Evolutionary conservation across 2,113 vertebrate species (phyloP).

Genomic region (Callipepla squamata): DNA sequence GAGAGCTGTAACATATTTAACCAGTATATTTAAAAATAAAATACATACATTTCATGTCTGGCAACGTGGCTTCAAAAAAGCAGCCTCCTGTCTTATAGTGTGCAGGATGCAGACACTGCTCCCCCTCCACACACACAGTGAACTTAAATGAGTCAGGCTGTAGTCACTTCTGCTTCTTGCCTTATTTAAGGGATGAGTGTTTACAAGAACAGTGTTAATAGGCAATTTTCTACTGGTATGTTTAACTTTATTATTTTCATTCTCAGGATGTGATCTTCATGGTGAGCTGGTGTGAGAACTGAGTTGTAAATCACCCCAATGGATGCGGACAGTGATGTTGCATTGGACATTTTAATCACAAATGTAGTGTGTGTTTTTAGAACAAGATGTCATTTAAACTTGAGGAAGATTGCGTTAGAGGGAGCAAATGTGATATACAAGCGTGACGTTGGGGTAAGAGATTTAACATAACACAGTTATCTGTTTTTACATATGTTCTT

Average conservation of each 20-base stretch:
- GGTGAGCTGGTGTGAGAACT: conserved; percentile 75
- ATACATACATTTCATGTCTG: neutral
- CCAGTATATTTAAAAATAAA: neutral
- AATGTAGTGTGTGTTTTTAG: conserved; percentile 98
- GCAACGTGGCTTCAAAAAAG: neutral
- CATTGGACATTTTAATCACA: conserved; percentile 97
- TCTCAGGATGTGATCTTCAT: conserved; percentile 80
- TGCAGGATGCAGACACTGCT: neutral
- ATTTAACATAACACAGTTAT: neutral
- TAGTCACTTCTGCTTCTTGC: conserved; percentile 13
- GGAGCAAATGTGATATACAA: conserved; percentile 98
- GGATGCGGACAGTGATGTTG: conserved; percentile 96
- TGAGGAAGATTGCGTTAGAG: conserved; percentile 96
- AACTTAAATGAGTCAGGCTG: neutral
- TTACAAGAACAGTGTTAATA: neutral
- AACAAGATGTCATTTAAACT: conserved; percentile 98
- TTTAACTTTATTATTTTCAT: conserved; percentile 53
- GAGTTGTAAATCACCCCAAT: conserved; percentile 86
- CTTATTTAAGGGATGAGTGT: neutral
- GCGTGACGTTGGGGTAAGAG: conserved; percentile 94
- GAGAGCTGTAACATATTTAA: neutral
- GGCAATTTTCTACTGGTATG: neutral
- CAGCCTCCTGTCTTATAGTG: neutral
- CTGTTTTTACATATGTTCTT: neutral
- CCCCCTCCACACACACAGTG: neutral